A percentile compares a stretch with the other conserved stretches of the same genome.
Conservation (phyloP, 2,113 vertebrate genomes). For the Tragelaphus scriptus region DNA sequence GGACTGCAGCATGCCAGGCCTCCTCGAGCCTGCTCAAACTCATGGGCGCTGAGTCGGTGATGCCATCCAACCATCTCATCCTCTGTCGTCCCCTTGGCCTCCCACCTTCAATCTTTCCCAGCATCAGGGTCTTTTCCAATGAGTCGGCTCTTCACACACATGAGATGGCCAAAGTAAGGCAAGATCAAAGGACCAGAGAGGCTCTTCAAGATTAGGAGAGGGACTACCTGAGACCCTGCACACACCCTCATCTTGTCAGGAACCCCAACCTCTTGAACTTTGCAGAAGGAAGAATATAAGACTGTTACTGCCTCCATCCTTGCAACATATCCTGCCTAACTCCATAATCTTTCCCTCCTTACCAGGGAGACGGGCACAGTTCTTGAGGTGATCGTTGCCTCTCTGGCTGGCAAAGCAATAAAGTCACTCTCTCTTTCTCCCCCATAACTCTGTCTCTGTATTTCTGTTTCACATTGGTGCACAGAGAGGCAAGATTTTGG, state of each 20-base stretch:
- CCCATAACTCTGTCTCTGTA: background rate
- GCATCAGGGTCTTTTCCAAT: background rate
- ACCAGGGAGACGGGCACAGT: background rate
- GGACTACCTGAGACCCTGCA: background rate
- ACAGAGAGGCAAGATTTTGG: background rate
- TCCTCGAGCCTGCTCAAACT: background rate
- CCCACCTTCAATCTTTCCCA: background rate
- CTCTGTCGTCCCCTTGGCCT: background rate
- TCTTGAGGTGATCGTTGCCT: background rate
- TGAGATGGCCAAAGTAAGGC: background rate
- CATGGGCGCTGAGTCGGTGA: background rate
- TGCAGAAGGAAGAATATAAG: background rate
- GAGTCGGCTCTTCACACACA: background rate
- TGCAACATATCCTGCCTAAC: background rate
- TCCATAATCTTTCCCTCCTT: no score
- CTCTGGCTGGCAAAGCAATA: background rate
- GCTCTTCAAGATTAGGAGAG: background rate
- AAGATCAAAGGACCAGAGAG: background rate
- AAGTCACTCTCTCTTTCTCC: background rate
- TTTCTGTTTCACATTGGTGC: background rate
- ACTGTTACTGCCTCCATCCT: background rate
- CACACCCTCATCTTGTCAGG: background rate
- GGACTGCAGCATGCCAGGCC: background rate
- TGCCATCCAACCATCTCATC: background rate
- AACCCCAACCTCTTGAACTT: background rate